Conservation (phyloP, 2,113 vertebrate species). For the Marcusenius ussheri region DNA sequence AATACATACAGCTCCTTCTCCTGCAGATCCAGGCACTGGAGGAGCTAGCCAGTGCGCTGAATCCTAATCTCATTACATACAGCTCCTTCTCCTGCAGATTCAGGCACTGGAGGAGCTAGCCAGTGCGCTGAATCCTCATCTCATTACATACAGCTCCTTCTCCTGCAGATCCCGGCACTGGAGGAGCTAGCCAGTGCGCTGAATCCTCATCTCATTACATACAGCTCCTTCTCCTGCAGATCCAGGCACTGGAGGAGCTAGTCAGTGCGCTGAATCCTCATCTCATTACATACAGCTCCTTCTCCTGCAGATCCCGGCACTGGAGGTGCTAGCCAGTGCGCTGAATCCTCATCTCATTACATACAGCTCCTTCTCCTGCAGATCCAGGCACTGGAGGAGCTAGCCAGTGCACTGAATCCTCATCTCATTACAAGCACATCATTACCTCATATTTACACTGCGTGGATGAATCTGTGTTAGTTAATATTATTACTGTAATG, state of each 20-base stretch:
- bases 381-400: no score
- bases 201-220: not conserved
- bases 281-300: not conserved
- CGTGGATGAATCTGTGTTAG: not conserved
- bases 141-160: no score
- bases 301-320: no score
- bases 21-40: not conserved
- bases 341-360: no score
- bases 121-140: no score
- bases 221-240: not conserved
- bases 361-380: no score
- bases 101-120: no score
- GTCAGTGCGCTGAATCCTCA: not conserved
- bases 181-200: no score
- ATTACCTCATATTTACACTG: not conserved
- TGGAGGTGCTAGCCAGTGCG: no score
- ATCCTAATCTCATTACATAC: not conserved
- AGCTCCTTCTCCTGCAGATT: no score
- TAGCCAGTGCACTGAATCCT: no score
- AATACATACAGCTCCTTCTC: not conserved
- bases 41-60: not conserved
- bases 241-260: not conserved
- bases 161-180: no score
- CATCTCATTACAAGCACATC: not conserved
- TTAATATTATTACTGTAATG: not conserved